Evolutionary conservation across 53 echinoderm and acorn worm genomes (phyloP).

Genomic region (Glandiceps talaboti): DNA sequence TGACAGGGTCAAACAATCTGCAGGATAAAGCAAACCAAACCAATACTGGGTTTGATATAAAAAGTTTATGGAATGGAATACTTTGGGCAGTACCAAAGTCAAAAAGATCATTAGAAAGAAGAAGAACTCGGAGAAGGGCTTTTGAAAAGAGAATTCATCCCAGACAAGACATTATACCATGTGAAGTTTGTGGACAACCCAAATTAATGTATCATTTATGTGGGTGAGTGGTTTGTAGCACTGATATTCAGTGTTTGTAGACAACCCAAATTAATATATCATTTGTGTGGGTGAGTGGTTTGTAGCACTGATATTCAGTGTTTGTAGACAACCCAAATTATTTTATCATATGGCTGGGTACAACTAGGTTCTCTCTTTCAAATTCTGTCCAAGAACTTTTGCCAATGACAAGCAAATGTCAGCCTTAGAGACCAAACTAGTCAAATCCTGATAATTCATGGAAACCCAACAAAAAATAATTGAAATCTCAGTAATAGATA

Average conservation of each 20-base stretch:
- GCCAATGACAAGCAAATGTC: too few species aligned
- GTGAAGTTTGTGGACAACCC: slow-evolving; percentile 62
- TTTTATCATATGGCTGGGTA: slow-evolving; percentile 68
- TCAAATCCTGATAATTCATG: too few species aligned
- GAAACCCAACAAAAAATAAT: too few species aligned
- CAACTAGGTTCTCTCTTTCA: too few species aligned
- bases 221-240: slow-evolving; percentile 39
- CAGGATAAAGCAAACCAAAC: background rate
- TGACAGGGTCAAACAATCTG: slow-evolving; percentile 2
- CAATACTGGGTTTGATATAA: slow-evolving; percentile 1
- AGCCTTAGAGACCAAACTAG: too few species aligned
- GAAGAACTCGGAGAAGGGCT: slow-evolving; percentile 55
- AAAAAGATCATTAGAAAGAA: slow-evolving; percentile 59
- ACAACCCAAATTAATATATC: slow-evolving; percentile 39
- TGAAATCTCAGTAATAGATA: too few species aligned
- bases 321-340: slow-evolving; percentile 55
- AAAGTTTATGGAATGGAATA: slow-evolving; percentile 39
- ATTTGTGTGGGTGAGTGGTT: slow-evolving; percentile 69
- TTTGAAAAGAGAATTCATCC: slow-evolving; percentile 15
- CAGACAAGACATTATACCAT: slow-evolving; percentile 24
- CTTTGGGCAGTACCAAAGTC: slow-evolving; percentile 89
- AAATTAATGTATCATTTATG: slow-evolving; percentile 59
- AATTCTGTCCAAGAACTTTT: too few species aligned
- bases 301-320: too few species aligned
- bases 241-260: too few species aligned